A percentile compares a stretch with the other conserved stretches of the same genome.
Evolutionary conservation across 2,113 vertebrate species (phyloP).

Genomic region (Ictalurus punctatus): DNA sequence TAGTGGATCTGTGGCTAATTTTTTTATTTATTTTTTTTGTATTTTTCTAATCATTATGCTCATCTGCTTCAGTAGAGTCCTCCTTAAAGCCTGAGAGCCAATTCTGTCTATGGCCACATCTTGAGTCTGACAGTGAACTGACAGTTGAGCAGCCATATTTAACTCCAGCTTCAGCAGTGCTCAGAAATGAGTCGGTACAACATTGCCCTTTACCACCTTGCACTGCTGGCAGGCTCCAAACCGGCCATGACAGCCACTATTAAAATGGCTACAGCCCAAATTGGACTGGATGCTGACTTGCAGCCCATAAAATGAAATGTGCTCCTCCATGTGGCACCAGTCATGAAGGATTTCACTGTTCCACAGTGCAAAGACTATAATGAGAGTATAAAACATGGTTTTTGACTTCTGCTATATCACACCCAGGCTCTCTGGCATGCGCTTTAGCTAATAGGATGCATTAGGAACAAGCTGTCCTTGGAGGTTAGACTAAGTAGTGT

Average conservation of each 20-base stretch:
- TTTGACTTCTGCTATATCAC: not conserved
- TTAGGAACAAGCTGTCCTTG: not conserved
- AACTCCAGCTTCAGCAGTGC: not conserved
- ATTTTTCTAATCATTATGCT: not conserved
- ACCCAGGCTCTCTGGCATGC: not conserved
- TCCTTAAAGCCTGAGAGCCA: not conserved
- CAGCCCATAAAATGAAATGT: not conserved
- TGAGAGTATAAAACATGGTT: not conserved
- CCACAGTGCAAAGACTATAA: not conserved
- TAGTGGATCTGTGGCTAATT: not conserved
- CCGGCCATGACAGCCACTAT: not conserved
- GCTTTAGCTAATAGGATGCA: not conserved
- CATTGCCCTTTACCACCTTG: not conserved
- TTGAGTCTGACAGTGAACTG: not conserved
- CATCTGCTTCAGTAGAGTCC: not conserved
- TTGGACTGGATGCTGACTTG: not conserved
- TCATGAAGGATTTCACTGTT: not conserved
- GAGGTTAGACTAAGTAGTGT: not conserved
- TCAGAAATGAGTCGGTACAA: not conserved
- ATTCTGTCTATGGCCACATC: not conserved
- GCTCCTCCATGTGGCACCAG: not conserved
- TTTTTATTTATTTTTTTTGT: not conserved
- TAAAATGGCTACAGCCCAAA: not conserved
- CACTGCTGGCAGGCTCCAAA: not conserved
- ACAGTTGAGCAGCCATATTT: not conserved